These are phyloP conservation scores for Agelastica alni DNA, from an alignment of 2,888 invertebrate species.

Conservation along the genomic window DNA sequence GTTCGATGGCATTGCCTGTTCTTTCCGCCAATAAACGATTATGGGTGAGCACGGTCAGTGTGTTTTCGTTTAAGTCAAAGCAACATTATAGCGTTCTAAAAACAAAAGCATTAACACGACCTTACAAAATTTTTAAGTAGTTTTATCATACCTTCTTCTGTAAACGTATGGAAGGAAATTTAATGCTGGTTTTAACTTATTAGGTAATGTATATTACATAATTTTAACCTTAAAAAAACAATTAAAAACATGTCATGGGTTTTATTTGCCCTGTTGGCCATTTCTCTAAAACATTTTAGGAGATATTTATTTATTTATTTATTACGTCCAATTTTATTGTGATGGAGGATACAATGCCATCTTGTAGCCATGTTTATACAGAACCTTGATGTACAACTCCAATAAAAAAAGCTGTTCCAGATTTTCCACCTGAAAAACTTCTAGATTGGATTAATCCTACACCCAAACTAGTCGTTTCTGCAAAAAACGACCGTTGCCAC, in stretches of 20 bases:
- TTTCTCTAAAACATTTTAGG: neutral
- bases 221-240: neutral
- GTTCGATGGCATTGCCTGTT: too few relatives aligned
- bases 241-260: neutral
- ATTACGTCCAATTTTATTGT: neutral
- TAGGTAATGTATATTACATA: neutral
- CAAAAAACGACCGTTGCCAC: too few relatives aligned
- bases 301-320: constrained; percentile 10
- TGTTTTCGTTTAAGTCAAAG: neutral
- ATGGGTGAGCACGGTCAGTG: neutral
- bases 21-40: neutral
- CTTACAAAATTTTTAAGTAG: neutral
- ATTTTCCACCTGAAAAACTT: too few relatives aligned
- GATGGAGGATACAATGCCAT: neutral
- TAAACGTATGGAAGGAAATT: too few relatives aligned
- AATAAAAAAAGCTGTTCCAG: too few relatives aligned
- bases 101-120: neutral
- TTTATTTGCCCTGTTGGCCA: neutral
- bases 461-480: too few relatives aligned
- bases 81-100: neutral
- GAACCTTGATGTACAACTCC: neutral
- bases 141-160: too few relatives aligned
- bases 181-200: neutral
- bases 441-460: too few relatives aligned
- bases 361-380: neutral